Evolutionary conservation across 2,797 vertebrate genomes (phyloP).

Genomic region (Siniperca scherzeri): DNA sequence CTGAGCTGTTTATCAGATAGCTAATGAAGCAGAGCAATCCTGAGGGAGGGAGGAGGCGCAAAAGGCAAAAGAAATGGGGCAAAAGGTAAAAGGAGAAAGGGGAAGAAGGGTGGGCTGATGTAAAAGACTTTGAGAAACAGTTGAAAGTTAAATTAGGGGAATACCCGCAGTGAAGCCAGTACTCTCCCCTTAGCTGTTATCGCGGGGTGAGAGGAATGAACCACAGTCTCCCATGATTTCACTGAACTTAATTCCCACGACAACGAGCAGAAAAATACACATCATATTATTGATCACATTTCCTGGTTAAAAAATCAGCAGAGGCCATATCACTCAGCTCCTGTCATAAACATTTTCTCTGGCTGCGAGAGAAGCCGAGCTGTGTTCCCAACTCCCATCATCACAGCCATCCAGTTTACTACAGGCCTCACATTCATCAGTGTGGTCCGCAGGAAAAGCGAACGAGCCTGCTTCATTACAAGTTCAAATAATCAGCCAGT

Average conservation of each 20-base stretch:
- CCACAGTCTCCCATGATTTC: constrained; percentile 38
- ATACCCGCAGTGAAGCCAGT: constrained; percentile 11
- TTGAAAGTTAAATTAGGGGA: constrained; percentile 42
- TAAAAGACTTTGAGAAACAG: constrained; percentile 14
- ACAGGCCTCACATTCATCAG: constrained; percentile 71
- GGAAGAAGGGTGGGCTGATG: background rate
- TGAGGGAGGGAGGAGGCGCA: constrained; percentile 33
- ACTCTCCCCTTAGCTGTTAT: constrained; percentile 27
- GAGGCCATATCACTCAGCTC: constrained; percentile 79
- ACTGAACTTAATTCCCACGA: constrained; percentile 41
- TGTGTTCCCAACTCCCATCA: constrained; percentile 70
- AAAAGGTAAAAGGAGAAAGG: constrained; percentile 39
- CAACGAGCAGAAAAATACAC: constrained; percentile 54
- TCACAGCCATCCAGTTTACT: constrained; percentile 61
- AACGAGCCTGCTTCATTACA: constrained; percentile 63
- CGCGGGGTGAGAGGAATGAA: constrained; percentile 4
- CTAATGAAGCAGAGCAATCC: constrained; percentile 91
- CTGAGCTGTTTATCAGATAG: constrained; percentile 90
- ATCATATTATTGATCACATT: constrained; percentile 70
- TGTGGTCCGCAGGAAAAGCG: constrained; percentile 11
- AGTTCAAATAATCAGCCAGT: constrained; percentile 78
- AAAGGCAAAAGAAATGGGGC: constrained; percentile 16
- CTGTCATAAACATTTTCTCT: constrained; percentile 83
- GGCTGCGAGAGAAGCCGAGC: constrained; percentile 63
- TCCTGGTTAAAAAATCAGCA: constrained; percentile 59